These are phyloP conservation scores for Pseudoatta argentina DNA, from an alignment of 1,140 invertebrate genomes.

Conservation along the genomic window DNA sequence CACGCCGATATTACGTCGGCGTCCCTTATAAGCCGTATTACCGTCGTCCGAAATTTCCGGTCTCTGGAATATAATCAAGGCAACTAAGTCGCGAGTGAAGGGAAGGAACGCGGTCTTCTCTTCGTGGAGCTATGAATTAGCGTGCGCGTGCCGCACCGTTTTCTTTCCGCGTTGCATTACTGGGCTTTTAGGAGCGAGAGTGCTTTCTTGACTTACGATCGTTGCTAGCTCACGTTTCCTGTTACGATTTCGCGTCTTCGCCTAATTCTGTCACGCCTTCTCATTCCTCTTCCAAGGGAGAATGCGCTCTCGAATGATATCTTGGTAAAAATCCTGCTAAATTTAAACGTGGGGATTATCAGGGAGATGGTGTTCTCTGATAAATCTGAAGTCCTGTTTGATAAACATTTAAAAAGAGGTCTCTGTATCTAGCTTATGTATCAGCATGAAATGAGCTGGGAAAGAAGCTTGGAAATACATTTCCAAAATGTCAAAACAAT, in stretches of 20 bases:
- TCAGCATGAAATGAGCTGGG: not conserved
- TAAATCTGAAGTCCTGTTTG: not conserved
- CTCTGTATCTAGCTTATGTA: not conserved
- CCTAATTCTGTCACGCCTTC: conserved; percentile 43
- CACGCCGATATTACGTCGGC: conserved; percentile 65
- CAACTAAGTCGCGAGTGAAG: not conserved
- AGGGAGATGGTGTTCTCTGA: not conserved
- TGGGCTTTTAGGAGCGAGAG: conserved; percentile 71
- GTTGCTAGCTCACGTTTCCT: conserved; percentile 73
- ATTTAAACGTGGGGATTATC: conserved; percentile 36
- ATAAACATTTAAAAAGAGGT: conserved; percentile 12
- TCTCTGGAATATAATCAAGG: conserved; percentile 1
- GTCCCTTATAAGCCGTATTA: conserved; percentile 63
- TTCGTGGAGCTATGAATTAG: conserved; percentile 66
- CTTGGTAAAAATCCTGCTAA: not conserved
- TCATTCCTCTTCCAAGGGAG: not conserved
- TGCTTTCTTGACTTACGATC: conserved; percentile 77
- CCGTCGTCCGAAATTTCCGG: conserved; percentile 63
- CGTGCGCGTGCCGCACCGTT: conserved; percentile 46
- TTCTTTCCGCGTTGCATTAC: conserved; percentile 52
- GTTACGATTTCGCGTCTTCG: conserved; percentile 61
- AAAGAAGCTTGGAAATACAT: not conserved
- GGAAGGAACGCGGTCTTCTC: conserved; percentile 47
- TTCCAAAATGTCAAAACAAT: not conserved
- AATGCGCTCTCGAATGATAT: not conserved